These are phyloP conservation scores for Ranitomeya variabilis DNA, from an alignment of 2,113 vertebrate species.

Conservation along the genomic window DNA sequence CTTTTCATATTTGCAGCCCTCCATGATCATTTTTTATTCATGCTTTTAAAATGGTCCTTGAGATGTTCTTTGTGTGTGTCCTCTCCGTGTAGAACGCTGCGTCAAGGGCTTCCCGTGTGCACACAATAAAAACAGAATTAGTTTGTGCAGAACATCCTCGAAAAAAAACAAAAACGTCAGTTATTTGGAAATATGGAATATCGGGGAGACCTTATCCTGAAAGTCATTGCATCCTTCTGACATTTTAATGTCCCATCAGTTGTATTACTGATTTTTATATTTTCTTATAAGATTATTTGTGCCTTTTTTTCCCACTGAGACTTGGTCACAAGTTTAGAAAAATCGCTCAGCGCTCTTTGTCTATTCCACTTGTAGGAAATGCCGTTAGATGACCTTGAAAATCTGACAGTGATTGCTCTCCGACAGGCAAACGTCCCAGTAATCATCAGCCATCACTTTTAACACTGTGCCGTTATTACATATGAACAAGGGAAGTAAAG, in stretches of 20 bases:
- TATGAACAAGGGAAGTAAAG: neutral
- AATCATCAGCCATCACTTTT: slow-evolving; percentile 9
- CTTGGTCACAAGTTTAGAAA: neutral
- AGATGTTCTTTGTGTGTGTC: neutral
- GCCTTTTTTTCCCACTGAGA: neutral
- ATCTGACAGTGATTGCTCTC: slow-evolving; percentile 17
- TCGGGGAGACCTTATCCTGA: neutral
- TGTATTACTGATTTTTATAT: neutral
- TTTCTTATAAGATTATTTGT: neutral
- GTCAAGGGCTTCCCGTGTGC: neutral
- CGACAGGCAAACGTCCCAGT: neutral
- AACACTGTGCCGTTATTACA: neutral
- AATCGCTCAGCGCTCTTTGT: neutral
- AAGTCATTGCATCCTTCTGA: neutral
- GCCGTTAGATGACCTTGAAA: slow-evolving; percentile 10
- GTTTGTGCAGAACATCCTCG: neutral
- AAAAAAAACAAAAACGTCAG: neutral
- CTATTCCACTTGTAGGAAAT: slow-evolving; percentile 1
- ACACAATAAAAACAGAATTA: neutral
- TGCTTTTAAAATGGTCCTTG: neutral
- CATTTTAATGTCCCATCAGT: neutral
- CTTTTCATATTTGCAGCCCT: no score
- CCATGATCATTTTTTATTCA: no score
- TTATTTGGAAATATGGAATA: neutral
- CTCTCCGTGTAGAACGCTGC: neutral